These are phyloP conservation scores for Acronicta psi DNA, from an alignment of 2,888 invertebrate species.

Conservation along the genomic window DNA sequence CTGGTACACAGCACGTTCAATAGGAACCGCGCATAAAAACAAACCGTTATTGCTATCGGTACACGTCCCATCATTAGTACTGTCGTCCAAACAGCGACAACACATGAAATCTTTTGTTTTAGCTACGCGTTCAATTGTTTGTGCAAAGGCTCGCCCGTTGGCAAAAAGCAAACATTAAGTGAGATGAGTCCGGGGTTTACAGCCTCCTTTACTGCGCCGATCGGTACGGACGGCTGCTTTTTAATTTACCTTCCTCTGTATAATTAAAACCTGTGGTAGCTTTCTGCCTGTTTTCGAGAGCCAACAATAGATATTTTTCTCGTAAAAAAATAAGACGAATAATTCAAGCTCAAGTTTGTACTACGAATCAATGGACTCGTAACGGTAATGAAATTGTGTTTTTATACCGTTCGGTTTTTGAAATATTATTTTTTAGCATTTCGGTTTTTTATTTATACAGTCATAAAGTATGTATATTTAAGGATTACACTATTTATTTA, in stretches of 20 bases:
- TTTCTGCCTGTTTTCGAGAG: conserved; percentile 70
- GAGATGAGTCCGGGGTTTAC: conserved; percentile 68
- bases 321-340: conserved; percentile 54
- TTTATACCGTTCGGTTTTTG: conserved; percentile 37
- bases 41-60: conserved; percentile 16
- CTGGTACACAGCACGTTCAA: neutral
- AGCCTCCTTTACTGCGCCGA: conserved; percentile 71
- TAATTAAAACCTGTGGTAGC: conserved; percentile 82
- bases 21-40: neutral
- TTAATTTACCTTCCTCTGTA: conserved; percentile 85
- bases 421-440: neutral
- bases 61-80: conserved; percentile 25
- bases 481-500: no score
- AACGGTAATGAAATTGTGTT: conserved; percentile 33
- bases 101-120: conserved; percentile 62
- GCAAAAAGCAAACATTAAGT: conserved; percentile 58
- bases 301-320: conserved; percentile 72
- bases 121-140: conserved; percentile 64
- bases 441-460: neutral
- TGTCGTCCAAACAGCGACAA: conserved; percentile 49
- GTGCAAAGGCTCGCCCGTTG: conserved; percentile 51
- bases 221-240: conserved; percentile 80
- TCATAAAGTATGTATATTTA: no score
- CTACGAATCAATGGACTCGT: conserved; percentile 52
- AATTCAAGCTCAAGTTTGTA: conserved; percentile 33